Evolutionary conservation across 2,888 invertebrate genomes (phyloP), one percentile per base, ranked within the genome.

Genomic region (Oeneis ivallda): DNA sequence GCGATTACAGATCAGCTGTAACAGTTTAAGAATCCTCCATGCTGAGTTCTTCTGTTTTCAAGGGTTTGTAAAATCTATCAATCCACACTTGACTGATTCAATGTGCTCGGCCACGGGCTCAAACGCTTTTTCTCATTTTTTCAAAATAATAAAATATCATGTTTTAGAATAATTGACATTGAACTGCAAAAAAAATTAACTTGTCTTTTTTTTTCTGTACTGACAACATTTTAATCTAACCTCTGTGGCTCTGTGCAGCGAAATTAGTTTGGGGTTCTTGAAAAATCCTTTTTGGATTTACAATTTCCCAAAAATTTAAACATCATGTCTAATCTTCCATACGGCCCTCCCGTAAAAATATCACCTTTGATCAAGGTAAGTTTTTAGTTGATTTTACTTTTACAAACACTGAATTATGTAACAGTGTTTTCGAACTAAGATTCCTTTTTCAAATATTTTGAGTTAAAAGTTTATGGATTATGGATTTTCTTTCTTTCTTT

Each of bases 341-440:
- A 75, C 75, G 93, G 93, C 83, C 92, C 95, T 77, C 96, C 97
- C 75, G 94, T 96, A 71, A 93, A 94, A 80, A 96, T 97, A 72
- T 96, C 96, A 60, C 96, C 97, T 61, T 86, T 96, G 65, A 97
- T 97, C 81, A 95, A 95, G 93, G 96, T 95, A 93, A 90, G 76
- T 83, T 53, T 66, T 66, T 59, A 1, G 37, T 45, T 54, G 1
- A 11, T 19, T 41, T 19, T 19, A 37, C 10, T 37, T 56, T 39
- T 56, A 19, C 17, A 17, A 56, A 56, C 19, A 58, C 57, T 62
- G 65, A 71, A 81, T 84, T 84, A 87, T 86, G 85, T 87, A 87
- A 86, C 78, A 78, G 70, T 72, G 71, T 80, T 77, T 78, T 72
- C 71, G 54, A 69, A 72, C 70, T 75, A 41, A 19, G 47, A 67